Base-by-base conservation (phyloP, 2,888 invertebrate species). In the Chironomus riparius region DNA sequence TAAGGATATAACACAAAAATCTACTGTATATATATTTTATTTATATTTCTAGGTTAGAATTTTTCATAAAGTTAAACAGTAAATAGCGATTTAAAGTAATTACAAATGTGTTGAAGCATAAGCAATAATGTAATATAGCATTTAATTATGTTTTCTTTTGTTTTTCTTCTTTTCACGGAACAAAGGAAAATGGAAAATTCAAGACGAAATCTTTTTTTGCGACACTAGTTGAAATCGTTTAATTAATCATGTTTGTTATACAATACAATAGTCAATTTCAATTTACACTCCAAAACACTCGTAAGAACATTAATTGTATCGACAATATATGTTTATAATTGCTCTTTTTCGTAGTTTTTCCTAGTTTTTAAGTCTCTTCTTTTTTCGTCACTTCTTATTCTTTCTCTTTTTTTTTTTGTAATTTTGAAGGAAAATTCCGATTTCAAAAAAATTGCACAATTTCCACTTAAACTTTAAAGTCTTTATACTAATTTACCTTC, bases 201-300 rank as follows among this genome's bases (percentile, higher is more conserved):
- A 24, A 47, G 56, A 71, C 48, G 10, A n/a, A 15, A 28, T 24
- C 24, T 24, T 65, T 21, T 12, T 65, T 24, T 65, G 65, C 65
- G 65, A 65, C 65, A 65, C 65, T 62, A n/a, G 22, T 13, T 18
- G 12, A 48, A 48, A 47, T 47, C 18, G 22, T 12, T 21, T 21
- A 68, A 21, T 22, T 21, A 65, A 47, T 47, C 47, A 68, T 24
- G 68, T 13, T 68, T 74, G 38, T 38, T 38, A 38, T 38, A 38
- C 38, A 38, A 10, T 38, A 38, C 38, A 21, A 65, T 12, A 24
- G 65, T 74, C 47, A 24, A 74, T 12, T 15, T n/a, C 12, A 22
- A 47, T n/a, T 74, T 74, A 74, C 74, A 74, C 74, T 74, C 62
- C 62, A 74, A 68, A 74, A 74, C 47, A 68, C 65, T 68, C 68